phyloP scores from a whole-genome alignment of 2,113 vertebrate genomes.

The Danionella cerebrum region DNA sequence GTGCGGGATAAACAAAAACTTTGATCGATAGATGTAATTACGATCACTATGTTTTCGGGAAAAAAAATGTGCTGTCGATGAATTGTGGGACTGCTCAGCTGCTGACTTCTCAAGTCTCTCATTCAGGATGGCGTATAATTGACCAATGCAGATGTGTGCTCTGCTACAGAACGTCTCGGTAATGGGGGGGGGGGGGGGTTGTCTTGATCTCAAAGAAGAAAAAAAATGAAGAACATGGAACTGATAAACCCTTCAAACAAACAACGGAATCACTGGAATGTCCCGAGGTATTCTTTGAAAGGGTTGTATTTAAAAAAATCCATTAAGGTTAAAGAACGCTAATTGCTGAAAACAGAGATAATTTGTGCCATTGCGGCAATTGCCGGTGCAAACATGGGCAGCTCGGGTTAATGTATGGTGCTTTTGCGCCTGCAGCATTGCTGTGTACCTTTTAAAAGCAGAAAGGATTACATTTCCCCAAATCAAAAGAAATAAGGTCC shows the following conservation, averaged over 20 bases:
- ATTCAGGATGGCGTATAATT: conserved; percentile 29
- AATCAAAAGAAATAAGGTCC: conserved; percentile 11
- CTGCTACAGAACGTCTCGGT: conserved; percentile 46
- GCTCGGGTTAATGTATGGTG: not conserved
- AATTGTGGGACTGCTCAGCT: not conserved
- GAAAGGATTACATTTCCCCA: not conserved
- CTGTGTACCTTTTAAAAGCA: not conserved
- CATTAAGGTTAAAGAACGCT: conserved; percentile 18
- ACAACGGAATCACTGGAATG: conserved; percentile 19
- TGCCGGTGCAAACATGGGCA: conserved; percentile 15
- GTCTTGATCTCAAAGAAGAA: conserved; percentile 44
- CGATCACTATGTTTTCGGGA: not conserved
- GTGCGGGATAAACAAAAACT: too few species aligned
- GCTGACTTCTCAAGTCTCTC: not conserved
- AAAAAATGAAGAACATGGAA: conserved; percentile 38
- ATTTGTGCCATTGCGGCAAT: conserved; percentile 31
- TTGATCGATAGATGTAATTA: not conserved
- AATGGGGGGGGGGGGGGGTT: conserved; percentile 38
- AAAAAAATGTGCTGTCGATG: not conserved
- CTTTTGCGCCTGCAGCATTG: not conserved
- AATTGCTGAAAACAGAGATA: conserved; percentile 31
- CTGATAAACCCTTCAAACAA: conserved; percentile 47
- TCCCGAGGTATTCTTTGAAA: not conserved
- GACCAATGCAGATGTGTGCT: conserved; percentile 41
- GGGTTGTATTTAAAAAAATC: not conserved